Evolutionary conservation across 2,113 vertebrate genomes (phyloP), one percentile per base, ranked within the genome.

Genomic region (Petaurus breviceps): DNA sequence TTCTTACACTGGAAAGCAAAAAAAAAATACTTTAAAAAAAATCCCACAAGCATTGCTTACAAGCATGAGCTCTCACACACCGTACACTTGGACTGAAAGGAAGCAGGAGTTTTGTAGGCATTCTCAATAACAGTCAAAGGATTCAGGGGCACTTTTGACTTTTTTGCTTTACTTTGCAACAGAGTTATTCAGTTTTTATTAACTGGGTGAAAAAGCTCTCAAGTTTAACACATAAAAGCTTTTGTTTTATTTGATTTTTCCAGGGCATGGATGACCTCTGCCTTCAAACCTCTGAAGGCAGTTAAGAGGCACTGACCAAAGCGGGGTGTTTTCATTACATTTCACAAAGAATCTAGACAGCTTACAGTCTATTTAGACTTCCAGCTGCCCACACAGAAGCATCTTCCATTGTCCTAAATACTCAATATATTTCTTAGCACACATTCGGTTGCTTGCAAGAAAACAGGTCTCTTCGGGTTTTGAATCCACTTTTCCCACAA

Each of bases 191-290:
- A 61, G 16, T 51, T 47, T 84, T 1, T 0, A 14, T 7, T 95
- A 84, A 94, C 28, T 19, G 92, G 92, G 89, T 91, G 97, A 96
- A 93, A 28, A 89, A 55, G 93, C 12, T 94, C 97, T 57, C 47
- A 89, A 92, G 51, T 49, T 24, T 2, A 47, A 49, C 31, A 22
- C 16, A 28, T 12, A 26, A 28, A 52, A 90, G 31, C 24, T 93
- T 95, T 77, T n/a, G 50, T 93, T 92, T 61, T n/a, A 22, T 37
- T 92, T 93, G 46, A n/a, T 61, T 90, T 84, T 96, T 92, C 93
- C 24, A 52, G 90, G 43, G 77, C 0, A 16, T 14, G 54, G 89
- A 91, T 77, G 96, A 89, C 91, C 95, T 57, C 89, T 31, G 51
- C 43, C 49, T 90, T 28, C 31, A 90, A 51, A 92, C 28, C 61